Conservation (phyloP, 1,140 invertebrate species). For the Orchesella cincta region DNA sequence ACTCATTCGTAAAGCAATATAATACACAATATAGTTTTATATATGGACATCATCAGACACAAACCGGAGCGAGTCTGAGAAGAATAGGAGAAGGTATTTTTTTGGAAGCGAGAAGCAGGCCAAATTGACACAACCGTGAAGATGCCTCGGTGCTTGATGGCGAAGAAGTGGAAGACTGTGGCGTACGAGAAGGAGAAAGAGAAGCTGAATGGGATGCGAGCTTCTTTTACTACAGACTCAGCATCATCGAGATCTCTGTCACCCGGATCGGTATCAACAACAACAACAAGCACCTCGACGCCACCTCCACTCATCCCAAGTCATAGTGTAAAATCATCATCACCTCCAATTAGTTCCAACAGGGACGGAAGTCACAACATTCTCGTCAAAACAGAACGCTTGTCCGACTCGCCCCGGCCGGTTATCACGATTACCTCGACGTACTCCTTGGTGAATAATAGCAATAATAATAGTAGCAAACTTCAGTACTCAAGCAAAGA, state of each 20-base stretch:
- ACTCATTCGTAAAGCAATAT: background rate
- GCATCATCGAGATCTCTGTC: too few relatives aligned
- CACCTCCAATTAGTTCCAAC: background rate
- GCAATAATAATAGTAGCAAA: background rate
- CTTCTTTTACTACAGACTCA: background rate
- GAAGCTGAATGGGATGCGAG: slow-evolving; percentile 15
- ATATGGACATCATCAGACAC: background rate
- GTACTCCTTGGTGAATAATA: background rate
- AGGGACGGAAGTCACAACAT: background rate
- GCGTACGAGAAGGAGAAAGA: slow-evolving; percentile 48
- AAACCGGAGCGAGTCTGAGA: background rate
- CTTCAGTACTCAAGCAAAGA: background rate
- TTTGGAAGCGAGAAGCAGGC: background rate
- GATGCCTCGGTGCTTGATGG: slow-evolving; percentile 85
- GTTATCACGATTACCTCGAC: slow-evolving; percentile 19
- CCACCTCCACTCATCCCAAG: slow-evolving; percentile 16
- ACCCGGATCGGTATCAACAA: background rate
- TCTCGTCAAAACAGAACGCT: background rate
- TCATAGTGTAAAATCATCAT: slow-evolving; percentile 9
- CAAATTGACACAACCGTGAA: too few relatives aligned
- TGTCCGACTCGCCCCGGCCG: slow-evolving; percentile 20
- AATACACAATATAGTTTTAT: background rate
- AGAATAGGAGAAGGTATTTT: background rate
- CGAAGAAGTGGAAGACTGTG: slow-evolving; percentile 81
- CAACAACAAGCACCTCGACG: background rate